Conservation (phyloP, 2,888 invertebrate species). For the Papilio demoleus region DNA sequence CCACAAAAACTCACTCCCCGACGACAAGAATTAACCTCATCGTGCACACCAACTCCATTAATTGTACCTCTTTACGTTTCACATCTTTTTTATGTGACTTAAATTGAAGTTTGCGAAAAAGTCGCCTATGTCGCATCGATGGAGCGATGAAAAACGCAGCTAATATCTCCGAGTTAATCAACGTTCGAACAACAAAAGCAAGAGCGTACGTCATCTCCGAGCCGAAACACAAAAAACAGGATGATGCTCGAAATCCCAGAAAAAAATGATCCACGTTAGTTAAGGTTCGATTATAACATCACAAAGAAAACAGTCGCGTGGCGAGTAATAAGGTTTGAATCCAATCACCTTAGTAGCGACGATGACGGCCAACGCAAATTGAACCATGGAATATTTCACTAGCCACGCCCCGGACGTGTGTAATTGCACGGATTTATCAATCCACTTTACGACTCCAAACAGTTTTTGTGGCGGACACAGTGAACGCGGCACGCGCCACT, state of each 20-base stretch:
- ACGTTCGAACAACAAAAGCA: conserved; percentile 39
- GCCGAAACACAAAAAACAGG: conserved; percentile 45
- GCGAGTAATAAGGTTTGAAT: conserved; percentile 70
- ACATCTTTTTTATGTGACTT: conserved; percentile 22
- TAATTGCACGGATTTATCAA: conserved; percentile 77
- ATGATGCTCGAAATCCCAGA: conserved; percentile 47
- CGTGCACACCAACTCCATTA: conserved; percentile 38
- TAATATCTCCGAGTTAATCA: conserved; percentile 38
- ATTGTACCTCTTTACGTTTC: conserved; percentile 36
- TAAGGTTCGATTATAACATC: conserved; percentile 56
- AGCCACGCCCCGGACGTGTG: conserved; percentile 72
- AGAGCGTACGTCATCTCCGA: conserved; percentile 36
- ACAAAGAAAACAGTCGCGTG: conserved; percentile 63
- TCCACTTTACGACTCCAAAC: conserved; percentile 64
- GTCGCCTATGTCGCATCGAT: conserved; percentile 29
- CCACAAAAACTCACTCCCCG: conserved; percentile 39
- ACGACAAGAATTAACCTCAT: conserved; percentile 37
- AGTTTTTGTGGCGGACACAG: conserved; percentile 63
- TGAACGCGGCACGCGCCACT: conserved; percentile 75
- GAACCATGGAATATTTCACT: conserved; percentile 77
- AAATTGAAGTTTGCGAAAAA: conserved; percentile 37
- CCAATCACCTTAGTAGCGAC: conserved; percentile 58
- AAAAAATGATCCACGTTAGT: conserved; percentile 53
- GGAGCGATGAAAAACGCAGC: conserved; percentile 20
- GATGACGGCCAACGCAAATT: conserved; percentile 66